phyloP scores from a whole-genome alignment of 2,797 vertebrate genomes.

The Lophotriccus pileatus region DNA sequence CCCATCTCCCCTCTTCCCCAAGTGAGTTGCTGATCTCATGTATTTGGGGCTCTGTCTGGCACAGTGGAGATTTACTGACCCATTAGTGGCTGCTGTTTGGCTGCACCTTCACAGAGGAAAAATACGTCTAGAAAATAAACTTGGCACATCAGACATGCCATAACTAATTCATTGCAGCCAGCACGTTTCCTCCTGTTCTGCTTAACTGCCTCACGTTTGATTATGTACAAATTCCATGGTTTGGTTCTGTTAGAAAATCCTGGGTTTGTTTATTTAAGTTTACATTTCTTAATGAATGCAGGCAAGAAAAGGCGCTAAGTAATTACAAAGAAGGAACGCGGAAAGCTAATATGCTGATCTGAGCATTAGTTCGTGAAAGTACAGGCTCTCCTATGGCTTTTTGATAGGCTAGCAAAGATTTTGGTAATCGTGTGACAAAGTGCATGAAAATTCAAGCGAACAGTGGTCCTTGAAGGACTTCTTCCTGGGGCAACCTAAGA shows the following conservation, averaged over 20 bases:
- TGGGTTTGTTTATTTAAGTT: background rate
- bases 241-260: conserved; percentile 3
- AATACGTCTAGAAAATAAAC: conserved; percentile 30
- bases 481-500: background rate
- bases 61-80: conserved; percentile 27
- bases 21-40: background rate
- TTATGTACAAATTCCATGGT: background rate
- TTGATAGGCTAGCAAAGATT: background rate
- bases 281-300: background rate
- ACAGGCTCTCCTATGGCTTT: background rate
- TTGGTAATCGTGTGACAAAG: background rate
- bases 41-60: background rate
- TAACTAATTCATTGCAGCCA: conserved; percentile 18
- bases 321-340: background rate
- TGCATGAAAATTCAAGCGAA: background rate
- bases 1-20: background rate
- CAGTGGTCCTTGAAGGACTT: background rate
- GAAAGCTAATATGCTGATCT: background rate
- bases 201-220: background rate
- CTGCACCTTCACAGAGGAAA: conserved; percentile 10
- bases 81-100: conserved; percentile 32
- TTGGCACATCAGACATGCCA: background rate
- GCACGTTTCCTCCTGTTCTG: background rate
- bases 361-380: background rate
- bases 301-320: background rate